Evolutionary conservation across 2,888 invertebrate genomes (phyloP).

Genomic region (Schizaphis graminum): DNA sequence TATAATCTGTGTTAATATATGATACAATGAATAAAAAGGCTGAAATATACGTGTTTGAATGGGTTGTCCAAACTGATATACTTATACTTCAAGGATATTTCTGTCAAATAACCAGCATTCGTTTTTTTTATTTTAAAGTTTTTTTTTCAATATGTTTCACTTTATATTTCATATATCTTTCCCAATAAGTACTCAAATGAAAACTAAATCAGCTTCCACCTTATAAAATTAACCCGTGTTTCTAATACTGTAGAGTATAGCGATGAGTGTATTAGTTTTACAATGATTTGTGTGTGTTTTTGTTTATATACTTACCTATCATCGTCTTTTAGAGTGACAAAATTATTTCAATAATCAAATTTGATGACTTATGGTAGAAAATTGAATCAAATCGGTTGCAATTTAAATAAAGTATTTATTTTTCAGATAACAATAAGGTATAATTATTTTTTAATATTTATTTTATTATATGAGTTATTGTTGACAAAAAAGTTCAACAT

Average conservation of each 20-base stretch:
- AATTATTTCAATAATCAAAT: no score
- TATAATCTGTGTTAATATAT: neutral
- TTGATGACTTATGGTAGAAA: neutral
- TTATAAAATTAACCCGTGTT: neutral
- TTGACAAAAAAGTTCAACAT: neutral
- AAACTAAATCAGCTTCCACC: neutral
- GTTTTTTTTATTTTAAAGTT: no score
- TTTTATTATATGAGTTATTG: neutral
- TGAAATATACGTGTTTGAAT: no score
- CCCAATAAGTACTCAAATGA: neutral
- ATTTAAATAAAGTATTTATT: neutral
- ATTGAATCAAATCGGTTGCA: neutral
- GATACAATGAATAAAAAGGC: neutral
- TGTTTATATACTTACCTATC: neutral
- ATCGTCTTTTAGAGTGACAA: neutral
- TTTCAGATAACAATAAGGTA: no score
- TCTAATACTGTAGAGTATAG: neutral
- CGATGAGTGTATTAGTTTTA: neutral
- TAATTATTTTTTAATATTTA: no score
- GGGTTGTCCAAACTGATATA: neutral
- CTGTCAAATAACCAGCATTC: no score
- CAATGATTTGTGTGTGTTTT: no score
- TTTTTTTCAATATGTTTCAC: neutral
- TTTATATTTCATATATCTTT: neutral
- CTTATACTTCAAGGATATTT: neutral